phyloP scores from a whole-genome alignment of 2,113 vertebrate species.

The Cichladusa arquata region DNA sequence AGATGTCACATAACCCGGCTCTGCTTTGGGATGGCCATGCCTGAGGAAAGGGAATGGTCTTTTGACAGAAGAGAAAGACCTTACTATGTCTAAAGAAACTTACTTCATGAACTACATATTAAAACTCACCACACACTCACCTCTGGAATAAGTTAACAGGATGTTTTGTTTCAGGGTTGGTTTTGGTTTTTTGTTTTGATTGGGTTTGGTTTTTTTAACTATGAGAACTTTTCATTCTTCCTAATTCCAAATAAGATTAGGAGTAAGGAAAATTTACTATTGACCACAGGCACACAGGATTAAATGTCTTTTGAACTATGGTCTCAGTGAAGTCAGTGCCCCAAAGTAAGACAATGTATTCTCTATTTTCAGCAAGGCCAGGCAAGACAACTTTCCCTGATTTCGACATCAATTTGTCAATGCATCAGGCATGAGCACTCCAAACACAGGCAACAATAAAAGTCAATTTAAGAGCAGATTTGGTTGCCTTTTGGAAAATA shows the following conservation, averaged over 20 bases:
- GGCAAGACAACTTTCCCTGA: not conserved
- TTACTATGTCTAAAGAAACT: not conserved
- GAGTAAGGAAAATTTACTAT: not conserved
- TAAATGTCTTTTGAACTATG: not conserved
- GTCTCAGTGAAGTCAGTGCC: not conserved
- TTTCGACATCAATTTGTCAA: not conserved
- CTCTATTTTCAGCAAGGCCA: not conserved
- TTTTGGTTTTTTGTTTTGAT: not conserved
- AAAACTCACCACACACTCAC: not conserved
- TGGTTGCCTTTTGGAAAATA: not conserved
- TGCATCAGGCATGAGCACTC: not conserved
- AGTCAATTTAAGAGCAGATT: not conserved
- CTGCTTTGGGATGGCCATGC: not conserved
- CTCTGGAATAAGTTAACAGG: not conserved
- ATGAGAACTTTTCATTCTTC: not conserved
- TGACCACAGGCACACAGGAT: not conserved
- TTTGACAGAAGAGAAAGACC: not conserved
- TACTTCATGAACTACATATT: not conserved
- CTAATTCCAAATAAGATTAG: not conserved
- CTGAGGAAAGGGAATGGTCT: not conserved
- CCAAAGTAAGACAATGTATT: not conserved
- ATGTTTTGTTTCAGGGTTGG: not conserved
- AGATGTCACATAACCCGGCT: not conserved
- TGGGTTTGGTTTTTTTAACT: not conserved
- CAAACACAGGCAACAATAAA: constrained; percentile 12